These are phyloP conservation scores for Xestobium rufovillosum DNA, from an alignment of 2,888 invertebrate species.

Conservation along the genomic window DNA sequence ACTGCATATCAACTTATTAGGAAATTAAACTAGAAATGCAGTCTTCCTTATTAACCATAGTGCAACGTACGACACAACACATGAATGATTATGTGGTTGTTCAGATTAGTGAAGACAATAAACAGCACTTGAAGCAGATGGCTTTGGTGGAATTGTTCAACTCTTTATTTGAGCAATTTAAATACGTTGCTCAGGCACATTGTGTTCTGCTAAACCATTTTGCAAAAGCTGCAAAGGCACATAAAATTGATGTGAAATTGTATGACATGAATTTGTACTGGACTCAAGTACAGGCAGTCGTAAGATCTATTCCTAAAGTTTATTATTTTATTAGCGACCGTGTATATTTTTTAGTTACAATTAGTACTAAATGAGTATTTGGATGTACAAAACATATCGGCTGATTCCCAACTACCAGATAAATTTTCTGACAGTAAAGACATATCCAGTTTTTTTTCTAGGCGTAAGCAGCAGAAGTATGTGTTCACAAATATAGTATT, in stretches of 20 bases:
- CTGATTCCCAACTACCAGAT: slow-evolving; percentile 49
- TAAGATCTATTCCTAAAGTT: too few relatives aligned
- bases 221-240: slow-evolving; percentile 53
- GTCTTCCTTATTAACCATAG: slow-evolving; percentile 69
- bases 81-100: slow-evolving; percentile 54
- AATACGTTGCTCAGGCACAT: slow-evolving; percentile 73
- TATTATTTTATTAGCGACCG: slow-evolving; percentile 9
- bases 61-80: slow-evolving; percentile 71
- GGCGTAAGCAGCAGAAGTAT: slow-evolving; percentile 44
- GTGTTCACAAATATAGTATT: slow-evolving; percentile 9
- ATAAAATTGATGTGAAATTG: slow-evolving; percentile 48
- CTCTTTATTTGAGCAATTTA: slow-evolving; percentile 74
- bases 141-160: slow-evolving; percentile 58
- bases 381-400: slow-evolving; percentile 72
- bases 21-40: slow-evolving; percentile 78
- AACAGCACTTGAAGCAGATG: slow-evolving; percentile 35
- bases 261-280: slow-evolving; percentile 77
- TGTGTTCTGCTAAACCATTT: slow-evolving; percentile 57
- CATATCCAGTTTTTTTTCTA: slow-evolving; percentile 49
- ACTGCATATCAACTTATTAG: slow-evolving; percentile 39
- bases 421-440: slow-evolving; percentile 43
- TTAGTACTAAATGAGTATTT: slow-evolving; percentile 78
- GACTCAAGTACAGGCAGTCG: slow-evolving; percentile 83
- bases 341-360: slow-evolving; percentile 62
- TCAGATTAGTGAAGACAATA: slow-evolving; percentile 33